Base-by-base conservation (phyloP, 2,797 vertebrate genomes). In the Astyanax mexicanus region DNA sequence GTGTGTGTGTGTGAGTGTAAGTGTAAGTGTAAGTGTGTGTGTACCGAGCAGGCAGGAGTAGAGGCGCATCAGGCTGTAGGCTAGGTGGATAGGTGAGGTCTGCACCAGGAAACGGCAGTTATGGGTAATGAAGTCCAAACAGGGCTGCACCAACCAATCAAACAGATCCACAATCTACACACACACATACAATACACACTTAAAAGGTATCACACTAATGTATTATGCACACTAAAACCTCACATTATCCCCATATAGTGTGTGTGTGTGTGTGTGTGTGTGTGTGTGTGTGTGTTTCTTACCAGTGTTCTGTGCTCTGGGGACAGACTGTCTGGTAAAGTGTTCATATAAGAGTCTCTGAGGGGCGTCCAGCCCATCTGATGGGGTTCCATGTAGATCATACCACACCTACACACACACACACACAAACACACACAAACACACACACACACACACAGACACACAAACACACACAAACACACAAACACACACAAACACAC, bases 381-480 rank as follows among this genome's bases (percentile, higher is more conserved):
- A 1, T 95, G 93, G 0, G 95, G 90, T 78, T 98, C 97, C 97
- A 98, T 96, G 82, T 98, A 98, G 89, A 98, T 97, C 97, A 98
- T 98, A 19, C 97, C 97, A 88, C 97, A 98, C 86, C 97, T 98
- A 72, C 19, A 69, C 49, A 84, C 55, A 15, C 7, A 64, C 35
- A 44, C 32, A 74, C 35, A 38, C 5, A 82, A 74, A 61, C 55
- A 75, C 37, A 45, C 58, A 11, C 40, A 47, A 7, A 51, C 35
- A 51, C 29, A 21, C 3, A 45, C 25, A 29, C 67, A 64, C n/a
- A 37, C 32, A 47, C 44, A 27, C 27, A n/a, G n/a, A n/a, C n/a
- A n/a, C n/a, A n/a, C n/a, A n/a, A n/a, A n/a, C n/a, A n/a, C n/a
- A n/a, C n/a, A n/a, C n/a, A n/a, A n/a, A n/a, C n/a, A n/a, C n/a